Conservation (phyloP, 2,888 invertebrate genomes). For the Ennomos erosarius region DNA sequence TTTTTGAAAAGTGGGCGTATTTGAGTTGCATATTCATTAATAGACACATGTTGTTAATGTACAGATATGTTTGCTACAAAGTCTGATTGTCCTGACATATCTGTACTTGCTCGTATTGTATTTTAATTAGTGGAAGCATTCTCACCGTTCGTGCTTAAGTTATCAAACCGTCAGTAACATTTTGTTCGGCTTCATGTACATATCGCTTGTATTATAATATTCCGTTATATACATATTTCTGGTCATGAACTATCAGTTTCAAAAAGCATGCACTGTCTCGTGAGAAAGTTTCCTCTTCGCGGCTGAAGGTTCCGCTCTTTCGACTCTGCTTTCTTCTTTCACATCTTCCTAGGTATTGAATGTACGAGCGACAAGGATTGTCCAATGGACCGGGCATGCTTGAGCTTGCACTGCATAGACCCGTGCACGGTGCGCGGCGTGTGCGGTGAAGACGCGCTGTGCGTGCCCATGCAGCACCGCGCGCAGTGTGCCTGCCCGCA, state of each 20-base stretch:
- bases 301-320: constrained; percentile 93
- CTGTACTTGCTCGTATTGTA: constrained; percentile 47
- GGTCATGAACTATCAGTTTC: constrained; percentile 84
- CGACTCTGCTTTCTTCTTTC: constrained; percentile 87
- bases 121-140: constrained; percentile 82
- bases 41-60: constrained; percentile 34
- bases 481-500: constrained; percentile 95
- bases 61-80: constrained; percentile 54
- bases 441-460: constrained; percentile 95
- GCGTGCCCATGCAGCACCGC: constrained; percentile 93
- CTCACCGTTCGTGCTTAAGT: constrained; percentile 85
- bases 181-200: constrained; percentile 86
- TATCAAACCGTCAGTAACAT: constrained; percentile 81
- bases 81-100: constrained; percentile 55
- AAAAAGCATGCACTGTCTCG: constrained; percentile 89
- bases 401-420: constrained; percentile 95
- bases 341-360: constrained; percentile 90
- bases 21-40: constrained; percentile 5
- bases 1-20: constrained; percentile 3
- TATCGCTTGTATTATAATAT: constrained; percentile 86
- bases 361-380: constrained; percentile 96
- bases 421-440: constrained; percentile 95
- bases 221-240: constrained; percentile 81
- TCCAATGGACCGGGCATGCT: constrained; percentile 95
- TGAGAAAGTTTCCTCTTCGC: constrained; percentile 94